These are phyloP conservation scores for Oncopodura yosiiana DNA, from an alignment of 1,140 invertebrate species.

Conservation along the genomic window DNA sequence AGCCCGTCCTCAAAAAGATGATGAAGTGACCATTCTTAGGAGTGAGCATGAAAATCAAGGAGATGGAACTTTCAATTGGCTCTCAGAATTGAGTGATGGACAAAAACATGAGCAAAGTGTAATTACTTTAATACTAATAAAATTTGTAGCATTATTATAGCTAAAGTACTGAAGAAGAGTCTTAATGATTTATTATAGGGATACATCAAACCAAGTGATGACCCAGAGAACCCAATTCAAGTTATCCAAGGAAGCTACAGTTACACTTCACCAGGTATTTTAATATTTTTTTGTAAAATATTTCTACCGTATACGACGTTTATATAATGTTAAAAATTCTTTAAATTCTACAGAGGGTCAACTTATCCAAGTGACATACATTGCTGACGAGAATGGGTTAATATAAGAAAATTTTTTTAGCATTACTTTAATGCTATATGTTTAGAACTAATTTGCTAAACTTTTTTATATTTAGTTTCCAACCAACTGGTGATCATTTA, in stretches of 20 bases:
- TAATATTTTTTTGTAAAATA: too few relatives aligned
- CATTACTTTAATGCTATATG: too few relatives aligned
- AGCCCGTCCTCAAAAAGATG: not conserved
- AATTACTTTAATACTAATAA: too few relatives aligned
- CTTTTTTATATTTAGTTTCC: too few relatives aligned
- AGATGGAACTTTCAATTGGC: conserved; percentile 26
- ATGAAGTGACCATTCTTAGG: conserved; percentile 17
- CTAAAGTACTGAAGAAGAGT: too few relatives aligned
- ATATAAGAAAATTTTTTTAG: too few relatives aligned
- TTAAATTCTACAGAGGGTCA: conserved; percentile 6
- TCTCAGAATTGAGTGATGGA: conserved; percentile 26
- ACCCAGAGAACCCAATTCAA: conserved; percentile 29
- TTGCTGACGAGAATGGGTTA: conserved; percentile 26
- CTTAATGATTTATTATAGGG: too few relatives aligned
- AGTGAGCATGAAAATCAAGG: conserved; percentile 28
- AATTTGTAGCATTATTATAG: too few relatives aligned
- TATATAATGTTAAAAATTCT: too few relatives aligned
- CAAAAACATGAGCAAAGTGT: conserved; percentile 19
- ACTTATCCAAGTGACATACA: conserved; percentile 14
- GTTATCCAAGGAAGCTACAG: conserved; percentile 23
- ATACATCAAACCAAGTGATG: conserved; percentile 18
- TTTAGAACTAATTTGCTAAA: too few relatives aligned
- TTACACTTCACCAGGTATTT: conserved; percentile 10
- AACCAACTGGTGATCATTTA: conserved; percentile 22
- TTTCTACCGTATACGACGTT: too few relatives aligned